Base-by-base conservation (phyloP, 1,140 invertebrate species). In the Drosophila erecta region DNA sequence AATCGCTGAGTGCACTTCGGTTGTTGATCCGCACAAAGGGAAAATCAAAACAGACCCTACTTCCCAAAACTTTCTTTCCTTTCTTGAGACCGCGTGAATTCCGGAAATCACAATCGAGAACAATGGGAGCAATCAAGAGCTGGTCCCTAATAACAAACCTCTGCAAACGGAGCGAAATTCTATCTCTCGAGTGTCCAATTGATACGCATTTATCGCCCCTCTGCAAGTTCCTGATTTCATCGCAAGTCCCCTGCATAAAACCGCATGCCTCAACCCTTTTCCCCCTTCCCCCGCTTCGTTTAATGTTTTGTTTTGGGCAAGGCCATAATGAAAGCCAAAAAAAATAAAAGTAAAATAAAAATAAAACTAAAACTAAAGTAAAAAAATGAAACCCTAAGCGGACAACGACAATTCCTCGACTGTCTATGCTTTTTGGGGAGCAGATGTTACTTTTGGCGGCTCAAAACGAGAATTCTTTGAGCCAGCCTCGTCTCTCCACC, bases 381-480 rank as follows among this genome's bases (percentile, higher is more conserved):
- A 17, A 17, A 17, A 17, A 17, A 30, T 10, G 30, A 40, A 58
- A 46, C 41, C 56, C 27, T 51, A 58, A 62, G 70, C 55, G 50
- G 55, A 65, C 62, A 78, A 49, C 75, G 73, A 85, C 69, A 87
- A 86, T 81, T 78, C 70, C 83, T 49, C 43, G 51, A 3, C 35
- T 74, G 75, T 86, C 79, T 81, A 79, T 67, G 75, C 56, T 76
- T 83, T 76, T 86, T 86, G 58, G 84, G 79, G 70, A 86, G 83
- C 83, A 86, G 83, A 87, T 86, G 83, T 86, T 87, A 81, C 85
- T 87, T 86, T 66, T 73, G 66, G 41, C 57, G 57, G 57, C 61
- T 65, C 73, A 76, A 86, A 87, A 87, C 83, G 56, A 87, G 83
- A 87, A 83, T 83, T 76, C 64, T 66, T 87, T 85, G 81, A 86